These are phyloP conservation scores for Drosophila lini DNA, from an alignment of 1,140 invertebrate species.

Conservation along the genomic window DNA sequence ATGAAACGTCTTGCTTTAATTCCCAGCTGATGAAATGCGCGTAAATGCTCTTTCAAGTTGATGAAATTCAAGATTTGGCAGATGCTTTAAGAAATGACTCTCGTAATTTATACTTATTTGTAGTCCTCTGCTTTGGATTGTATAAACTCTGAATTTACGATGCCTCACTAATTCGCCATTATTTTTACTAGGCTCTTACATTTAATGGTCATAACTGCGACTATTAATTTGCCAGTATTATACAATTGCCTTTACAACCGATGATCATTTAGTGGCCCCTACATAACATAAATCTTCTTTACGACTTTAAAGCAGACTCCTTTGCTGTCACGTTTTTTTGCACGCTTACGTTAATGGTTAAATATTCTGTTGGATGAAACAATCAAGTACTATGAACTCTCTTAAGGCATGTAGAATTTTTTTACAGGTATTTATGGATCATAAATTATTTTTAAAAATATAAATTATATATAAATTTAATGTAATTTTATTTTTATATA, in stretches of 20 bases:
- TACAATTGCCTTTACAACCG: slow-evolving; percentile 29
- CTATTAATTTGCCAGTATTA: slow-evolving; percentile 12
- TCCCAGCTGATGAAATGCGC: slow-evolving; percentile 33
- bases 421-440: neutral
- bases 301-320: slow-evolving; percentile 9
- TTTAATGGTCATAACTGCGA: slow-evolving; percentile 14
- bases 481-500: neutral
- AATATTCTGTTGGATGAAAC: neutral
- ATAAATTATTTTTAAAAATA: neutral
- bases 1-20: slow-evolving; percentile 13
- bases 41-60: neutral
- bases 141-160: slow-evolving; percentile 2
- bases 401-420: neutral
- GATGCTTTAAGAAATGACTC: neutral
- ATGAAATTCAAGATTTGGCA: neutral
- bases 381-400: neutral
- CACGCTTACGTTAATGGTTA: slow-evolving; percentile 9
- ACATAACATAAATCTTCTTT: slow-evolving; percentile 20
- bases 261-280: slow-evolving; percentile 25
- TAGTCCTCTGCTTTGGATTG: neutral
- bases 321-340: slow-evolving; percentile 18
- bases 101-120: neutral
- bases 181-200: slow-evolving; percentile 29
- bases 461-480: neutral
- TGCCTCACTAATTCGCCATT: slow-evolving; percentile 4